Base-by-base conservation (phyloP, 1,140 invertebrate species). In the Drosophila micromelanica region DNA sequence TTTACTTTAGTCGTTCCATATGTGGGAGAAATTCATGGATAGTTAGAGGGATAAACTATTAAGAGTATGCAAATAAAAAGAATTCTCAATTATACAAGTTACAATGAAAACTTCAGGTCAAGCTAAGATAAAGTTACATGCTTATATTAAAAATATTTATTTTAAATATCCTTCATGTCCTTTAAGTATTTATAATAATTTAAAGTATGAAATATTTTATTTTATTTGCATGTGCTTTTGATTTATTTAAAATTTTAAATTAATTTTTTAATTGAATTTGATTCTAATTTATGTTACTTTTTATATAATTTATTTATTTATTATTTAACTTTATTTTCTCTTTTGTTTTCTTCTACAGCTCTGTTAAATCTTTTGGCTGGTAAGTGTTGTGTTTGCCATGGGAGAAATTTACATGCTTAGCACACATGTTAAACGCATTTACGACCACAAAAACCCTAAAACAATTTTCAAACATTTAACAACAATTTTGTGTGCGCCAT, bases 311-410 rank as follows among this genome's bases (percentile, higher is more conserved):
- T 56, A 49, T 17, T 43, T 9, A 32, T 65, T 46, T 32, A 11
- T 46, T 9, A 38, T 32, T 51, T 57, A 48, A 4, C 54, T 62
- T 75, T 60, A 8, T 12, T 61, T 77, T 75, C 40, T n/a, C 42
- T 35, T 59, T 13, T 43, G 32, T 52, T 23, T 54, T 3, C 54
- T 51, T 57, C 76, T 70, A 4, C 72, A 87, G 82, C 82, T 27
- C 61, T 87, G 43, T 64, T 87, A 30, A 78, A 69, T 52, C 79
- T 87, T 2, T 65, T 87, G 49, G 84, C 82, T 45, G 82, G 82
- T 87, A 70, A 87, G 82, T 87, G 62, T 2, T 43, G 17, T 61
- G 32, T 57, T 76, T 76, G 55, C 38, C 35, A 52, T 57, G 15
- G 13, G 5, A 13, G 20, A 11, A 37, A 42, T 7, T 15, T 15